Base-by-base conservation (phyloP, 1,140 invertebrate species). In the Linepithema humile region DNA sequence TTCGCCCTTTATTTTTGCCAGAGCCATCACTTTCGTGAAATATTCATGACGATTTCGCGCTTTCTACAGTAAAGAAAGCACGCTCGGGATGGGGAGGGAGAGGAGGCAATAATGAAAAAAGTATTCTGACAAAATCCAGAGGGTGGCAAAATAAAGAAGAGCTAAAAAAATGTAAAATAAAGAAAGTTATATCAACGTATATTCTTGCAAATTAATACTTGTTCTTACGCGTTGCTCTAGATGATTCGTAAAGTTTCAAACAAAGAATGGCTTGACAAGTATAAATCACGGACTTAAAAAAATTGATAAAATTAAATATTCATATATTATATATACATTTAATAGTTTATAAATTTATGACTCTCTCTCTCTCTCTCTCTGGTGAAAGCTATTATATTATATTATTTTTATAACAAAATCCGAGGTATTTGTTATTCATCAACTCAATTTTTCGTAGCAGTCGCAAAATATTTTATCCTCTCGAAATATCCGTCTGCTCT, bases 11-110 rank as follows among this genome's bases (percentile, higher is more conserved):
- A 62, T 80, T 77, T 55, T 53, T 65, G 20, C 40, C n/a, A 9
- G 29, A 53, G 57, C 75, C 64, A 55, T 43, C 70, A 26, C 67
- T 89, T 88, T 87, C 82, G 73, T 90, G 83, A 90, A 90, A 91
- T 88, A 91, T 90, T 91, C 90, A 87, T 88, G 89, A 88, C 67
- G 77, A 62, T 85, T 73, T 85, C 77, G 82, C 74, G 62, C 70
- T 84, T 59, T 77, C 38, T 35, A 45, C 60, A 60, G 43, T 40
- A 53, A 72, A 83, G 78, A 59, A 83, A 83, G 53, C 43, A 29
- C 67, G 67, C 20, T 20, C 64, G 23, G 17, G 23, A 5, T 3
- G 0, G 15, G 15, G 40, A 45, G 40, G 15, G 10, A 45, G 43
- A 45, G 43, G 43, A 45, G 43, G 10, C 10, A 45, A 40, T 12